Base-by-base conservation (phyloP, 2,888 invertebrate genomes). In the Spilarctia lutea region DNA sequence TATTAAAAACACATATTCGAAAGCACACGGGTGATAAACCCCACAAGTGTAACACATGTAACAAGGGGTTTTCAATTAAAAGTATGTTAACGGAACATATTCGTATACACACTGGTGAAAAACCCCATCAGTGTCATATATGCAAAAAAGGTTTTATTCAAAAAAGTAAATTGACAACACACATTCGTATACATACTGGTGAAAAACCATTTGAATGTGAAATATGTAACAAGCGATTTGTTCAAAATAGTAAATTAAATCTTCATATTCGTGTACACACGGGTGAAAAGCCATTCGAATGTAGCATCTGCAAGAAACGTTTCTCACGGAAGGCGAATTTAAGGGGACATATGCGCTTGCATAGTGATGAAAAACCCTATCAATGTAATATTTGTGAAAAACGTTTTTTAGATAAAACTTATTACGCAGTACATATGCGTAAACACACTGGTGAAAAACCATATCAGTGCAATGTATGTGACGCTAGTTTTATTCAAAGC, bases 391-490 rank as follows among this genome's bases (percentile, higher is more conserved):
- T 68, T 7, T 73, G 73, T 63, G 63, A 63, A 6, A 63, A 30
- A 30, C 18, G 63, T 18, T 63, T 63, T 18, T 30, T 63, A 16
- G 63, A 63, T 63, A 63, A 63, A 27, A 63, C 18, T 63, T 63
- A 63, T 8, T 63, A 63, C 16, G 20, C 63, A 18, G 27, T 63
- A 30, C 69, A 70, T 60, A 42, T 63, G 39, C 60, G 71, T 45
- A 65, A 39, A 52, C 73, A 73, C 45, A 69, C 69, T 11, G 65
- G 65, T 65, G 68, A 69, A 10, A 73, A 35, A 52, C 69, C 73
- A 0, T 73, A 67, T 69, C 20, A 20, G n/a, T 73, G 73, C 27
- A 30, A 45, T 63, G 2, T 48, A 20, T 73, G 73, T 68, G 63
- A 63, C 30, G 60, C 63, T 35, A 30, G 68, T n/a, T 73, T 68